These are phyloP conservation scores for Geococcyx californianus DNA, from an alignment of 2,113 vertebrate genomes.

Conservation along the genomic window DNA sequence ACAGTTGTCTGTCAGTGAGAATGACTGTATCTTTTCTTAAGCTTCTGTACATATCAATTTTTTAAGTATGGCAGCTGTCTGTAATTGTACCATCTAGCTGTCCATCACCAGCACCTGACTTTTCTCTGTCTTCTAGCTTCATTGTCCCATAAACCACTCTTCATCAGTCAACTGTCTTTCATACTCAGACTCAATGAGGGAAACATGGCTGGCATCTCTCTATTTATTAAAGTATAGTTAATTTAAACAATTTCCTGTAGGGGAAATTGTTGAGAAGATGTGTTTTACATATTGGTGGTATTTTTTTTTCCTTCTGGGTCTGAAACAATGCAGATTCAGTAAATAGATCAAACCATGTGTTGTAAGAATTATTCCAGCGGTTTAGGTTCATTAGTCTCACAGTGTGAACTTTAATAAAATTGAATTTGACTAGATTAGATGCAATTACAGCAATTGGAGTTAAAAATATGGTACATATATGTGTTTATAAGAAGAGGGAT, in stretches of 20 bases:
- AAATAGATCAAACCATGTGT: neutral
- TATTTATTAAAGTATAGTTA: neutral
- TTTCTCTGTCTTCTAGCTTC: neutral
- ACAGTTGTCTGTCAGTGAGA: neutral
- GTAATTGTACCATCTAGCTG: neutral
- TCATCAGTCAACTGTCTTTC: neutral
- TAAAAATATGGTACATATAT: constrained; percentile 14
- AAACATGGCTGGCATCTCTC: neutral
- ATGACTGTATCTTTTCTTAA: neutral
- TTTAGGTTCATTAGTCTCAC: constrained; percentile 59
- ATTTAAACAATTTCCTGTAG: neutral
- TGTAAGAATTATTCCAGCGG: constrained; percentile 15
- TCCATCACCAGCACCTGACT: neutral
- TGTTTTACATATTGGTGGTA: neutral
- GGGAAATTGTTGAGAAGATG: neutral
- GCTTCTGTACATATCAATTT: neutral
- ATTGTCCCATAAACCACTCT: neutral
- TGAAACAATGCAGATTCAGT: neutral
- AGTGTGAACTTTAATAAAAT: constrained; percentile 59
- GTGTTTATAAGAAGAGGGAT: neutral
- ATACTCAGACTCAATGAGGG: neutral
- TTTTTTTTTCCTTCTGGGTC: neutral
- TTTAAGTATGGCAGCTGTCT: neutral
- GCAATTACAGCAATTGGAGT: constrained; percentile 41
- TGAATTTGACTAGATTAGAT: constrained; percentile 34